Conservation (phyloP, 2,888 invertebrate species). For the Yponomeuta plumbellus region DNA sequence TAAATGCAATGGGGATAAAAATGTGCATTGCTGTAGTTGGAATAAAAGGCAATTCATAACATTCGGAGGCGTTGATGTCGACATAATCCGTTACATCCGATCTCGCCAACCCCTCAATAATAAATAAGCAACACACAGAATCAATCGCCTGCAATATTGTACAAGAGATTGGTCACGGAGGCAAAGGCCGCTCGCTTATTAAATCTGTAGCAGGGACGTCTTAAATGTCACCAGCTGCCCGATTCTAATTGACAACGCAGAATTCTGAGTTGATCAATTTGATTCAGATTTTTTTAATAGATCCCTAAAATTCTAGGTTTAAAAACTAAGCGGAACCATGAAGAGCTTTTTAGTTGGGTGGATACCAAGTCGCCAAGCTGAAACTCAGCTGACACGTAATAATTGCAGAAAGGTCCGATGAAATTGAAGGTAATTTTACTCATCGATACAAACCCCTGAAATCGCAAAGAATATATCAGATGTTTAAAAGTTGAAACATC, state of each 20-base stretch:
- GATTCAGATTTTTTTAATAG: background rate
- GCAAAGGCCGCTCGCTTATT: background rate
- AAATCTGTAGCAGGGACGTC: background rate
- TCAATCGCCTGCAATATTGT: slow-evolving; percentile 45
- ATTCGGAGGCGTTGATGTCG: slow-evolving; percentile 45
- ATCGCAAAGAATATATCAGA: no score
- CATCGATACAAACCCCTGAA: no score
- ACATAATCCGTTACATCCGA: slow-evolving; percentile 60
- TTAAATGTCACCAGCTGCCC: background rate
- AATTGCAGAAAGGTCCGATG: no score
- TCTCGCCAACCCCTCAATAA: slow-evolving; percentile 42
- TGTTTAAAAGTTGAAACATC: no score
- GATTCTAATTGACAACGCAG: background rate
- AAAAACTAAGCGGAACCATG: no score
- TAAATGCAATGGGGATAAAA: background rate
- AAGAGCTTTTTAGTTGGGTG: no score
- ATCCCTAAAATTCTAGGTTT: no score
- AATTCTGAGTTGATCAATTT: background rate
- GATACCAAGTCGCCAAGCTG: no score
- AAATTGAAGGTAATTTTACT: no score
- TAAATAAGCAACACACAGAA: slow-evolving; percentile 57
- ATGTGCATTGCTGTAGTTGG: background rate
- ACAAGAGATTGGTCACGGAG: slow-evolving; percentile 36
- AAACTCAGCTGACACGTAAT: no score
- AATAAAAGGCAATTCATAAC: slow-evolving; percentile 2